Conservation (phyloP, 2,888 invertebrate species). For the Drosophila algonquin region DNA sequence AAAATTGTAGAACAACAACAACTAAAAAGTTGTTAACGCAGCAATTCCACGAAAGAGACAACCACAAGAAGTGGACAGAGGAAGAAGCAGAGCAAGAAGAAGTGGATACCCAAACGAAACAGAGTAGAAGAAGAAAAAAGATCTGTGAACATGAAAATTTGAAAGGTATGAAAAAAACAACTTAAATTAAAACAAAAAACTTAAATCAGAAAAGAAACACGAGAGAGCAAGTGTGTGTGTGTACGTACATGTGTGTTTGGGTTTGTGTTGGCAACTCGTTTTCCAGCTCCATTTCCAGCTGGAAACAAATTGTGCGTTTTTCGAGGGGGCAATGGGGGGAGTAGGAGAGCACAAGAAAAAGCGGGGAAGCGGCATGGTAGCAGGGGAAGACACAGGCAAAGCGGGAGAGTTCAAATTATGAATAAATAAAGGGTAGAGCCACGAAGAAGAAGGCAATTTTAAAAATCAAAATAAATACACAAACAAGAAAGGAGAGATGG, state of each 20-base stretch:
- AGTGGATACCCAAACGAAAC: slow-evolving; percentile 24
- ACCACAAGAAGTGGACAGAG: slow-evolving; percentile 4
- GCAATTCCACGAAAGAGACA: slow-evolving; percentile 71
- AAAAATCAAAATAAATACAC: slow-evolving; percentile 73
- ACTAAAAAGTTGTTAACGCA: slow-evolving; percentile 76
- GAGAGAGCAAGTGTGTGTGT: slow-evolving; percentile 38
- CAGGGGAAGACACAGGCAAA: slow-evolving; percentile 25
- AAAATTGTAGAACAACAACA: slow-evolving; percentile 71
- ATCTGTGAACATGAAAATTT: slow-evolving; percentile 78
- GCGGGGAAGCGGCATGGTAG: background rate
- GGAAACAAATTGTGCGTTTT: slow-evolving; percentile 74
- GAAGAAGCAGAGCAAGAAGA: slow-evolving; percentile 24
- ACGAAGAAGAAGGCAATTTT: slow-evolving; percentile 19
- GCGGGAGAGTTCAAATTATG: slow-evolving; percentile 69
- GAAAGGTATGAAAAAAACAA: slow-evolving; percentile 75
- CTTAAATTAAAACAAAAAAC: slow-evolving; percentile 76
- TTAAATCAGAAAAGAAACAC: slow-evolving; percentile 49
- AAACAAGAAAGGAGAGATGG: slow-evolving; percentile 18
- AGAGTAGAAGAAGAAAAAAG: slow-evolving; percentile 56
- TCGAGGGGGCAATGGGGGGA: background rate
- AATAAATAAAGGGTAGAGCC: slow-evolving; percentile 62
- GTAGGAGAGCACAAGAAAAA: background rate
- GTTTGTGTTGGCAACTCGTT: slow-evolving; percentile 61
- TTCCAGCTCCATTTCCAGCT: slow-evolving; percentile 56
- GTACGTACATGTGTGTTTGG: too few species aligned